Conservation (phyloP, 2,113 vertebrate species). For the Oreocharis arfaki region DNA sequence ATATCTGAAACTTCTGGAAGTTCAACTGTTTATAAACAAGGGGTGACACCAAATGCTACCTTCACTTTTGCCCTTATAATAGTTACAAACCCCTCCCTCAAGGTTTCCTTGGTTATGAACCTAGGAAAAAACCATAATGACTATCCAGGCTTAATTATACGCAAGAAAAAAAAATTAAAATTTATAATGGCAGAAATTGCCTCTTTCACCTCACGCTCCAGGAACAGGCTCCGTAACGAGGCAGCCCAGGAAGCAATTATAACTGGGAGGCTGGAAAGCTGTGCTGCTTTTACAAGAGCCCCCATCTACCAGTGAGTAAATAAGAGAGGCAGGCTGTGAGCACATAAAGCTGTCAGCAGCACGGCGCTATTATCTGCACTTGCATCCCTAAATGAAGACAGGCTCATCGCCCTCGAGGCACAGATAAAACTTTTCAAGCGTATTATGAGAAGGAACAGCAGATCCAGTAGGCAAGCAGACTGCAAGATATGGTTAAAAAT, state of each 20-base stretch:
- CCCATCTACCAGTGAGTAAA: slow-evolving; percentile 23
- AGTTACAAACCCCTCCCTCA: background rate
- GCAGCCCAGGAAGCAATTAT: background rate
- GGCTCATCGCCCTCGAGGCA: slow-evolving; percentile 60
- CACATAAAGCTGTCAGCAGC: slow-evolving; percentile 55
- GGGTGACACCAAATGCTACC: background rate
- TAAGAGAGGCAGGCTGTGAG: slow-evolving; percentile 24
- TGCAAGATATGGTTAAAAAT: slow-evolving; percentile 31
- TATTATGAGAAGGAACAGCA: slow-evolving; percentile 68
- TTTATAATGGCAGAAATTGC: background rate
- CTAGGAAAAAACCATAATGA: background rate
- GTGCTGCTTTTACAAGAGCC: background rate
- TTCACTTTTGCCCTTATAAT: background rate
- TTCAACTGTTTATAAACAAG: background rate
- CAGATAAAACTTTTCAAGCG: slow-evolving; percentile 73
- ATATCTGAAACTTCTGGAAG: background rate
- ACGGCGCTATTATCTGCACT: slow-evolving; percentile 33
- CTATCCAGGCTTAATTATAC: background rate
- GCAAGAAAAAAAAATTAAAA: background rate
- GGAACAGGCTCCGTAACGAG: background rate
- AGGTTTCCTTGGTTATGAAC: slow-evolving; percentile 11
- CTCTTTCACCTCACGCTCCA: background rate
- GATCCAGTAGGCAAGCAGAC: slow-evolving; percentile 60
- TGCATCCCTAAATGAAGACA: slow-evolving; percentile 68
- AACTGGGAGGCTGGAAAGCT: background rate